These are phyloP conservation scores for Pegoplata infirma DNA, from an alignment of 2,888 invertebrate genomes.

Conservation along the genomic window DNA sequence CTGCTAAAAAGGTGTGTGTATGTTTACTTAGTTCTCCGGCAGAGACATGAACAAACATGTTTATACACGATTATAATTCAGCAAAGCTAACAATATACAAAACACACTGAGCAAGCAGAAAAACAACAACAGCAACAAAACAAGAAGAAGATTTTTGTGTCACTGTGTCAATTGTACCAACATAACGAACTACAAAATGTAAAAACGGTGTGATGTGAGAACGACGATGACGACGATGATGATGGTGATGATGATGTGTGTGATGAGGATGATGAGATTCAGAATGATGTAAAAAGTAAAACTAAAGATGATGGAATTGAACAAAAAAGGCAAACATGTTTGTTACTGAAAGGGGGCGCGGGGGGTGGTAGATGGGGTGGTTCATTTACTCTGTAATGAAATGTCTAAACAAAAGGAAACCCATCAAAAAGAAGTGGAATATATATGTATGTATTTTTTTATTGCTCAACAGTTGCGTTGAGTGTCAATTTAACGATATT, in stretches of 20 bases:
- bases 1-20: constrained; percentile 65
- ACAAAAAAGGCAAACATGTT: background rate
- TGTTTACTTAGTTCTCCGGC: constrained; percentile 65
- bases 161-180: constrained; percentile 66
- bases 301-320: background rate
- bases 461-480: constrained; percentile 57
- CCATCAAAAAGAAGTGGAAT: constrained; percentile 21
- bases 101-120: background rate
- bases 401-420: constrained; percentile 30
- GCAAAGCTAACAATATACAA: constrained; percentile 33
- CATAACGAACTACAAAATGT: constrained; percentile 42
- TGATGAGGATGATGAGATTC: background rate
- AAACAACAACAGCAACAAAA: background rate
- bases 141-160: constrained; percentile 62
- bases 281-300: constrained; percentile 26
- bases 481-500: constrained; percentile 33
- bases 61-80: constrained; percentile 46
- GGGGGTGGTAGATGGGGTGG: background rate
- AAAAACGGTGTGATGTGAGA: too few species aligned
- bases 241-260: constrained; percentile 4
- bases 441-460: constrained; percentile 3
- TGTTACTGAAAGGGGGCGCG: background rate
- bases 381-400: constrained; percentile 16
- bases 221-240: background rate
- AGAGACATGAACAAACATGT: constrained; percentile 24